phyloP scores from a whole-genome alignment of 2,113 vertebrate genomes.

The Chinchilla lanigera region DNA sequence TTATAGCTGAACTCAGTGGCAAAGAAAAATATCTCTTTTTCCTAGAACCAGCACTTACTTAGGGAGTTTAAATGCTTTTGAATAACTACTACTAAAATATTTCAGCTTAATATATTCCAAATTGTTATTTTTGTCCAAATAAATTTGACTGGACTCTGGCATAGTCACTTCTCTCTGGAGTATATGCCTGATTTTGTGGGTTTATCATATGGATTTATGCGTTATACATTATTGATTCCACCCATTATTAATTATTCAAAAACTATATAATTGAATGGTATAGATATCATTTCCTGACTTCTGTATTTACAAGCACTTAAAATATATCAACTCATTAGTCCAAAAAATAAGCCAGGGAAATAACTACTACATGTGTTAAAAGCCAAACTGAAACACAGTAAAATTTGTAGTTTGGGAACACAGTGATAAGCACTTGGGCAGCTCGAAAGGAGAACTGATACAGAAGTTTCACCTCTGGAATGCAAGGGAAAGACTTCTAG shows the following conservation, averaged over 20 bases:
- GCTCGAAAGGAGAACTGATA: background rate
- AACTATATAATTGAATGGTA: background rate
- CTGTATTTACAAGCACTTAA: background rate
- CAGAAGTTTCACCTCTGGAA: background rate
- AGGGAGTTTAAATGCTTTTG: background rate
- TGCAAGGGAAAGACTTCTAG: background rate
- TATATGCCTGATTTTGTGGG: background rate
- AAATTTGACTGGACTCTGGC: background rate
- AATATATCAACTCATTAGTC: background rate
- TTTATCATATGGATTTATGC: background rate
- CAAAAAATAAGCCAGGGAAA: background rate
- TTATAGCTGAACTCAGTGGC: background rate
- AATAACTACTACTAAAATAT: background rate
- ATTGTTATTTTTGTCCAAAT: constrained; percentile 24
- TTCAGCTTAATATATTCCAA: background rate
- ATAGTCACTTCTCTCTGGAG: background rate
- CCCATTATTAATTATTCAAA: background rate
- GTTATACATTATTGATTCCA: background rate
- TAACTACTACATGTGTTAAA: background rate
- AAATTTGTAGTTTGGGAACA: background rate
- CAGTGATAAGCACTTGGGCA: background rate
- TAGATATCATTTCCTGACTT: background rate
- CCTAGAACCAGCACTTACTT: background rate
- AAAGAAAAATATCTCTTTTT: background rate
- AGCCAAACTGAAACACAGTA: background rate